Evolutionary conservation across 2,888 invertebrate genomes (phyloP).

Genomic region (Phlogophora meticulosa): DNA sequence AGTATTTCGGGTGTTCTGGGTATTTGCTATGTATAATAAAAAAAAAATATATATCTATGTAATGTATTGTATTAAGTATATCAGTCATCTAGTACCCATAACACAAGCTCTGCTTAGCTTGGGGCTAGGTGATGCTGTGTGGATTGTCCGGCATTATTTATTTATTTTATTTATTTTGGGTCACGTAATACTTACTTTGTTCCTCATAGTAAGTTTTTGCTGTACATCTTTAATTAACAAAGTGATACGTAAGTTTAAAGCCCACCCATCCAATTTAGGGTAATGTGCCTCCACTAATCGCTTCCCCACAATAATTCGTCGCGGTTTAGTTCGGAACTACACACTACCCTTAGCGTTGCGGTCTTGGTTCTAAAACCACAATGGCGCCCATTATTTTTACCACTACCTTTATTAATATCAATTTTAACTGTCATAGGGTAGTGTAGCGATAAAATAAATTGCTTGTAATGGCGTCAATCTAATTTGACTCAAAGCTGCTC

Average conservation of each 20-base stretch:
- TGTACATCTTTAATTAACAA: conserved; percentile 53
- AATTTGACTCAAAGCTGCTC: too few species aligned
- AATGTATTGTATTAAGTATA: too few species aligned
- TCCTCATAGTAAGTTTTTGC: conserved; percentile 22
- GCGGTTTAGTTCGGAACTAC: conserved; percentile 53
- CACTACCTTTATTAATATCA: conserved; percentile 29
- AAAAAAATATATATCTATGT: too few species aligned
- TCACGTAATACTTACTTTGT: neutral
- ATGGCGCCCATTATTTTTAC: conserved; percentile 34
- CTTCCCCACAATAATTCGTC: conserved; percentile 45
- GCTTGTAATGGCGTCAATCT: neutral
- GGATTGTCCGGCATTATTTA: too few species aligned
- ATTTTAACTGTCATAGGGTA: conserved; percentile 17
- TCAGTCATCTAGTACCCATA: too few species aligned
- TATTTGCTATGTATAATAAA: too few species aligned
- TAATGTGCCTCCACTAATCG: conserved; percentile 55
- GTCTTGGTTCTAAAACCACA: conserved; percentile 36
- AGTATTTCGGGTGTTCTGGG: neutral
- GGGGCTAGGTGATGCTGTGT: too few species aligned
- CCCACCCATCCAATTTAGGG: conserved; percentile 53
- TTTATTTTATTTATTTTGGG: too few species aligned
- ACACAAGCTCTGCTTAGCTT: too few species aligned
- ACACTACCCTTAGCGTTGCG: conserved; percentile 43
- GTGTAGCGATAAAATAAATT: neutral
- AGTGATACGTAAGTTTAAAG: conserved; percentile 45